These are phyloP conservation scores for Ophioderma brevispina DNA, from an alignment of 35 echinoderm and acorn worm genomes.

Conservation along the genomic window DNA sequence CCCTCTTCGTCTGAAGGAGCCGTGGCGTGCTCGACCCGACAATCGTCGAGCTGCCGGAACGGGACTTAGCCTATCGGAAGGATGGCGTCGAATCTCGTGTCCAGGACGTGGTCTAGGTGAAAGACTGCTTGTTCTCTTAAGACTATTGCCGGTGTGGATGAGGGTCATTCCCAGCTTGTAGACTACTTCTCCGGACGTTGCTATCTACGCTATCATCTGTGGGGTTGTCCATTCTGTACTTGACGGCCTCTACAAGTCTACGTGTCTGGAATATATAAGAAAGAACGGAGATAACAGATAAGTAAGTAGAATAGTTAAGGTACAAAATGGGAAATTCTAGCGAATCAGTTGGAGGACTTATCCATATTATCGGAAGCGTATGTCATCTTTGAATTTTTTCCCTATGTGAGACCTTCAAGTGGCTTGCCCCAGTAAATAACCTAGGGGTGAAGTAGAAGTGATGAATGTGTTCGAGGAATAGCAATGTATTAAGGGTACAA, in stretches of 20 bases:
- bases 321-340: too few relatives aligned
- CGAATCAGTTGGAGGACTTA: too few relatives aligned
- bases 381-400: too few relatives aligned
- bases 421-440: too few relatives aligned
- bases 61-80: background rate
- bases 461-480: too few relatives aligned
- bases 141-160: background rate
- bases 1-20: background rate
- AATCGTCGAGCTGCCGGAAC: background rate
- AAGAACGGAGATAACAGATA: background rate
- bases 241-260: background rate
- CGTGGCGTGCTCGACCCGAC: background rate
- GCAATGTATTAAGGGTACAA: too few relatives aligned
- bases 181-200: background rate
- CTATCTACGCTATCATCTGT: background rate
- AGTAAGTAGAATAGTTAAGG: too few relatives aligned
- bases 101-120: background rate
- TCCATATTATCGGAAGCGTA: too few relatives aligned
- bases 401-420: too few relatives aligned
- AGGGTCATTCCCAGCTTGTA: background rate
- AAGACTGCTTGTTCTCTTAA: conserved; percentile 2
- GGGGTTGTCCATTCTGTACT: background rate
- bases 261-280: background rate
- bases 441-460: too few relatives aligned
- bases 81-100: background rate